Conservation (phyloP, 2,888 invertebrate species). For the Amblyteles armatorius region DNA sequence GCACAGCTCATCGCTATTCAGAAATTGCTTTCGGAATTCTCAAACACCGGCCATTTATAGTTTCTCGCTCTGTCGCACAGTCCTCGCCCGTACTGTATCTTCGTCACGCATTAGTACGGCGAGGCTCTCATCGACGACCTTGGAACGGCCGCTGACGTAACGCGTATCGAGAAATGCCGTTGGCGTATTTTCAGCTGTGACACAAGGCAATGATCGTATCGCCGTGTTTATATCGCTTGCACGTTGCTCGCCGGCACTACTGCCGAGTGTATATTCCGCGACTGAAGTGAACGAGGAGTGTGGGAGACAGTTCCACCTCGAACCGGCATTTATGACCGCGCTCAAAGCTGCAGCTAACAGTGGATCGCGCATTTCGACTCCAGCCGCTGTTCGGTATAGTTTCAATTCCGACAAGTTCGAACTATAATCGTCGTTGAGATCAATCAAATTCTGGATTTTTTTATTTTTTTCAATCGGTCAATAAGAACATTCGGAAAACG, state of each 20-base stretch:
- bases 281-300: neutral
- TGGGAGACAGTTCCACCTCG: neutral
- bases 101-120: constrained; percentile 3
- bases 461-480: neutral
- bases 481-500: neutral
- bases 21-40: constrained; percentile 31
- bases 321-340: neutral
- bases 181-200: constrained; percentile 75
- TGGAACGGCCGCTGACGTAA: constrained; percentile 52
- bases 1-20: constrained; percentile 51
- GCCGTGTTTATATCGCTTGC: constrained; percentile 65
- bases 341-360: neutral
- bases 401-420: neutral
- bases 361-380: neutral
- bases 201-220: constrained; percentile 61
- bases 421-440: neutral
- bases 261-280: neutral
- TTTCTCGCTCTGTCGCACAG: constrained; percentile 26
- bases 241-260: neutral
- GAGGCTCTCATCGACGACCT: constrained; percentile 28
- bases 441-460: neutral
- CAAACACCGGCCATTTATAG: constrained; percentile 4
- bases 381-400: neutral
- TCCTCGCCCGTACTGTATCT: constrained; percentile 11
- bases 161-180: constrained; percentile 56